Conservation (phyloP, 2,797 vertebrate species). For the Coregonus sp. region DNA sequence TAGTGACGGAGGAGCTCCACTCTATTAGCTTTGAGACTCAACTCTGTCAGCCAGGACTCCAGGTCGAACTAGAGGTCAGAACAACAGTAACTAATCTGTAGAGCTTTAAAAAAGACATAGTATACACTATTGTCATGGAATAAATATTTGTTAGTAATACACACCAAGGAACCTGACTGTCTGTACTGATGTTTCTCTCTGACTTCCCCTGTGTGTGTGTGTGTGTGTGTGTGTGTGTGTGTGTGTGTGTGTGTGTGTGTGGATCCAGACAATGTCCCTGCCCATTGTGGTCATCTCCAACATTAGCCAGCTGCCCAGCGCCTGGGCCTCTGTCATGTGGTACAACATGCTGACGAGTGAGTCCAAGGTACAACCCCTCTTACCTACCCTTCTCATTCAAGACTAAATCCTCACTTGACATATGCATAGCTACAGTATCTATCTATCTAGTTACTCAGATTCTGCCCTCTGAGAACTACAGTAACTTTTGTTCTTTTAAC, state of each 20-base stretch:
- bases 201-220: not conserved
- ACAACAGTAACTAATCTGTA: not conserved
- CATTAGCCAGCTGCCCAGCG: slow-evolving; percentile 93
- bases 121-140: not conserved
- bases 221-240: no score
- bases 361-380: slow-evolving; percentile 2
- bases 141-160: not conserved
- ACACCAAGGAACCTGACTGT: not conserved
- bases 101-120: not conserved
- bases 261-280: slow-evolving; percentile 84
- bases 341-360: slow-evolving; percentile 86
- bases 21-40: slow-evolving; percentile 80
- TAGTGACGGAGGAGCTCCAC: slow-evolving; percentile 69
- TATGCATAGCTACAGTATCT: no score
- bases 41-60: slow-evolving; percentile 84
- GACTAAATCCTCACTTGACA: not conserved
- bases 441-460: no score
- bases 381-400: not conserved
- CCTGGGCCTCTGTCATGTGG: slow-evolving; percentile 98
- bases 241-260: not conserved
- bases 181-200: not conserved
- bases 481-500: no score
- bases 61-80: slow-evolving; percentile 85
- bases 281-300: slow-evolving; percentile 97
- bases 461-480: no score